These are phyloP conservation scores for Lethrus apterus DNA, from an alignment of 1,140 invertebrate genomes.

Conservation along the genomic window DNA sequence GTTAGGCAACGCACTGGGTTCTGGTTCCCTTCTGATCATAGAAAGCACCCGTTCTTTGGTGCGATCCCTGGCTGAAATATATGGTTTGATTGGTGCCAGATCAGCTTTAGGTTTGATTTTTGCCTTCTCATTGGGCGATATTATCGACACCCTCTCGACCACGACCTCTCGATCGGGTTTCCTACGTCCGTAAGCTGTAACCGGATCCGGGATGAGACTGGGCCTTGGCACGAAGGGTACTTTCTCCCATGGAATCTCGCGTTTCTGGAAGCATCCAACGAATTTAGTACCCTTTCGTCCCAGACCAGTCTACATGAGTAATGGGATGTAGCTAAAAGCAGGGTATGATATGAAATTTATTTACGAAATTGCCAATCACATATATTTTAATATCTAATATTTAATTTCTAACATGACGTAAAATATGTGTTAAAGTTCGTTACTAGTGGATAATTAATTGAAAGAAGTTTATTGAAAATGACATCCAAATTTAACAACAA, in stretches of 20 bases:
- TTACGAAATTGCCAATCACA: too few species aligned
- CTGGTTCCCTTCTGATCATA: conserved; percentile 46
- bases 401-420: neutral
- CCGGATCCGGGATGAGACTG: conserved; percentile 68
- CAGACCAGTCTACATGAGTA: conserved; percentile 15
- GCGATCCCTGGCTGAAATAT: conserved; percentile 53
- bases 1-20: conserved; percentile 48
- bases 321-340: conserved; percentile 1
- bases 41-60: conserved; percentile 51
- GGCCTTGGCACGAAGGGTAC: conserved; percentile 74
- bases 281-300: conserved; percentile 38
- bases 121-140: conserved; percentile 41
- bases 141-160: conserved; percentile 23
- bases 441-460: neutral
- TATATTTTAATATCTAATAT: too few species aligned
- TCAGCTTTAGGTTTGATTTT: conserved; percentile 50
- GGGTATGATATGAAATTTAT: neutral
- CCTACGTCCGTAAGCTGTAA: conserved; percentile 68
- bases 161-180: conserved; percentile 36
- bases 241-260: conserved; percentile 74
- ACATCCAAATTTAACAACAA: too few species aligned
- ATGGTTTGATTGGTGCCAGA: conserved; percentile 51
- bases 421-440: neutral
- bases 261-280: conserved; percentile 56
- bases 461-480: too few species aligned